phyloP scores from a whole-genome alignment of 2,113 vertebrate genomes.

The Chaetodon trifascialis region DNA sequence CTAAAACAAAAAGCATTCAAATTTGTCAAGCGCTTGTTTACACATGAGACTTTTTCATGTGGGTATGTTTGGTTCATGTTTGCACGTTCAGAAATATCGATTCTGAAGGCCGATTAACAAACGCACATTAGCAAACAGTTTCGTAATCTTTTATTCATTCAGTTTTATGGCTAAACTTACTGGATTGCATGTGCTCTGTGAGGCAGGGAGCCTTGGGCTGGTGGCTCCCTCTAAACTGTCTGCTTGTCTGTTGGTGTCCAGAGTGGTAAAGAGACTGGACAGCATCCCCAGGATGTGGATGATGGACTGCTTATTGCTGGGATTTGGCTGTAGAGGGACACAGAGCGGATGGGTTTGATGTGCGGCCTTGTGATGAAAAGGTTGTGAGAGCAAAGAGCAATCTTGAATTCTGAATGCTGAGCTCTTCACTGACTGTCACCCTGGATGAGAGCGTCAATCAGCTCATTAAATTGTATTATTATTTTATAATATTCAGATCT shows the following conservation, averaged over 20 bases:
- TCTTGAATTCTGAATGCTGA: not conserved
- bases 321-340: constrained; percentile 86
- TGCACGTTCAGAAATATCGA: not conserved
- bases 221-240: constrained; percentile 87
- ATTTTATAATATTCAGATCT: not conserved
- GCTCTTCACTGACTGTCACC: not conserved
- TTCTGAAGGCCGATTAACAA: not conserved
- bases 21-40: not conserved
- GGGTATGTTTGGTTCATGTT: not conserved
- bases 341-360: not conserved
- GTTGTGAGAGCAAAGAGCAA: not conserved
- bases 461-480: not conserved
- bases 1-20: constrained; percentile 70
- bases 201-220: constrained; percentile 81
- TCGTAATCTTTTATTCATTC: not conserved
- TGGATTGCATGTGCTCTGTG: constrained; percentile 88
- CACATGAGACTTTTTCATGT: not conserved
- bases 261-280: constrained; percentile 94
- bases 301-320: constrained; percentile 91
- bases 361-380: not conserved
- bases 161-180: constrained; percentile 81
- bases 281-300: constrained; percentile 95
- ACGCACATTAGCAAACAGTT: too few relatives aligned
- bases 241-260: constrained; percentile 90
- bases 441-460: not conserved